A percentile compares a stretch with the other conserved stretches of the same genome.
phyloP scores from a whole-genome alignment of 2,113 vertebrate genomes.

The Trematocara macrostoma region DNA sequence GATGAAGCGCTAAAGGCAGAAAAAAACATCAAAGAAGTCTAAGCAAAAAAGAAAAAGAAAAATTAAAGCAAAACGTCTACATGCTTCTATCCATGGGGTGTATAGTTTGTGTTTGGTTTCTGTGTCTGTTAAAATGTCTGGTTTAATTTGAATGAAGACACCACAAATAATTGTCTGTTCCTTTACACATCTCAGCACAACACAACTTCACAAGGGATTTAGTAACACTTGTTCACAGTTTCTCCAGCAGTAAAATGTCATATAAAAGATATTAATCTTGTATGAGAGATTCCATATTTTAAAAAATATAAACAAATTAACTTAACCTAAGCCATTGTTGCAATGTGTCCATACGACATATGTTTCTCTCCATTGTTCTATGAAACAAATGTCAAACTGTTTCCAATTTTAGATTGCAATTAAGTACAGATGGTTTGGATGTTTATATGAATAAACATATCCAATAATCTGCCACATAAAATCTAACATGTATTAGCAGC shows the following conservation, averaged over 20 bases:
- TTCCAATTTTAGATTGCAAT: background rate
- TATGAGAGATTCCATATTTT: background rate
- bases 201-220: background rate
- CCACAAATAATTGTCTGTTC: constrained; percentile 17
- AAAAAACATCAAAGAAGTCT: constrained; percentile 10
- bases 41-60: background rate
- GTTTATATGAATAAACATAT: background rate
- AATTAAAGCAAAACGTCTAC: constrained; percentile 8
- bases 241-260: background rate
- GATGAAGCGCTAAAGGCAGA: constrained; percentile 18
- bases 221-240: background rate
- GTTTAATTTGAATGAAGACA: constrained; percentile 13
- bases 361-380: background rate
- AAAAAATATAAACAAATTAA: background rate
- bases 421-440: background rate
- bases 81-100: background rate
- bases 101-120: background rate
- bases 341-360: background rate
- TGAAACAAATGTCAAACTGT: background rate
- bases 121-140: background rate
- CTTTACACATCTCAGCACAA: background rate
- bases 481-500: background rate
- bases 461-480: background rate
- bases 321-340: background rate
- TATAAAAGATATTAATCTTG: background rate